Evolutionary conservation across 2,888 invertebrate genomes (phyloP).

Genomic region (Pardosa pseudoannulata): DNA sequence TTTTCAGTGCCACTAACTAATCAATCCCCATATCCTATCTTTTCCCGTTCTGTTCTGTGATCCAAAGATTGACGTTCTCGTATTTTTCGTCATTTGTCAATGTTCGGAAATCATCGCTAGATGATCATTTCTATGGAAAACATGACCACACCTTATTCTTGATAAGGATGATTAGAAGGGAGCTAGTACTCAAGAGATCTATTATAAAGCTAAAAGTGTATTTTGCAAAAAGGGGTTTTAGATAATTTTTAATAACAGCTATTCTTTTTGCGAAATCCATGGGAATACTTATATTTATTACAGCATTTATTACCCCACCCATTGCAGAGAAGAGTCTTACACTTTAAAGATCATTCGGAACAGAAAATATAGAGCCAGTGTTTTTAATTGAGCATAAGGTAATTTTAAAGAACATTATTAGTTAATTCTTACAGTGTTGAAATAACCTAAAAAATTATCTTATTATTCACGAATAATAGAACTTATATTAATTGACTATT

Average conservation of each 20-base stretch:
- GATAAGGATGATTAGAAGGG: background rate
- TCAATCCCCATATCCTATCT: background rate
- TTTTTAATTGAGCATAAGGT: too few species aligned
- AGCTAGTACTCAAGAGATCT: background rate
- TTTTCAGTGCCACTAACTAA: background rate
- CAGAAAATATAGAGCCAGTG: too few species aligned
- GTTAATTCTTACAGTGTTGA: too few species aligned
- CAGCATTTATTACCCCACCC: too few species aligned
- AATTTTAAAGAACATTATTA: too few species aligned
- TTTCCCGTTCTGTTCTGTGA: background rate
- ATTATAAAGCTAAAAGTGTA: background rate
- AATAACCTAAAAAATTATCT: too few species aligned
- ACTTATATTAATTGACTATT: too few species aligned
- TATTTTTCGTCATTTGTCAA: constrained; percentile 11
- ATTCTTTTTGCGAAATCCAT: too few species aligned
- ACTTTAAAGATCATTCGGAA: too few species aligned
- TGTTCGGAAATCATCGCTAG: constrained; percentile 3
- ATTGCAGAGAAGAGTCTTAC: too few species aligned
- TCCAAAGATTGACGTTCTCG: background rate
- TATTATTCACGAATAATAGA: too few species aligned
- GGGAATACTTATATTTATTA: too few species aligned
- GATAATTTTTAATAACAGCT: background rate
- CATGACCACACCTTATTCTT: constrained; percentile 17
- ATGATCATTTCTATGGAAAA: background rate
- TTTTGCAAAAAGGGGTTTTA: background rate